These are phyloP conservation scores for Potamilus streckersoni DNA, from an alignment of 1,140 invertebrate species.

Conservation along the genomic window DNA sequence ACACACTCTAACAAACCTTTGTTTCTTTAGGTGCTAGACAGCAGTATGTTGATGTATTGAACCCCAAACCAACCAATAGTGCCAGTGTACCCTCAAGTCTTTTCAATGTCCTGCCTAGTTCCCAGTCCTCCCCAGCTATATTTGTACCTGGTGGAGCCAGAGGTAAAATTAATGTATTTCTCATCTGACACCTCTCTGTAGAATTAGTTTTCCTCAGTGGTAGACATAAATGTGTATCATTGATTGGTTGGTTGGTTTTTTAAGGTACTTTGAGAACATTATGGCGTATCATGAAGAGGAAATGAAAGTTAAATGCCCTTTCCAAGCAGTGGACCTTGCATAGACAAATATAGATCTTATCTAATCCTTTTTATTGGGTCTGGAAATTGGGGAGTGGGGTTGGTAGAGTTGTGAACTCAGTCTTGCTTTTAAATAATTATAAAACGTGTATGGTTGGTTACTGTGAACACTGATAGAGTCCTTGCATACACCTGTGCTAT, in stretches of 20 bases:
- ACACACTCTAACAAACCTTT: background rate
- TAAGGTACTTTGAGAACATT: too few species aligned
- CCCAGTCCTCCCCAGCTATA: constrained; percentile 25
- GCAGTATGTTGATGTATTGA: constrained; percentile 89
- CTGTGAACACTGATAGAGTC: too few species aligned
- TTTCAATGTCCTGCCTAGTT: constrained; percentile 47
- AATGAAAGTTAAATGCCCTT: background rate
- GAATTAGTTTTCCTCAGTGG: background rate
- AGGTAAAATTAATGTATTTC: constrained; percentile 6
- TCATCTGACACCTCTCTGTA: background rate
- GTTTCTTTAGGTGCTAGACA: constrained; percentile 76
- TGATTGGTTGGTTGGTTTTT: background rate
- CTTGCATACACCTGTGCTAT: too few species aligned
- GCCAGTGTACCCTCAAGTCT: constrained; percentile 44
- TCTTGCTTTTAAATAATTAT: too few species aligned
- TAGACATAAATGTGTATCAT: background rate
- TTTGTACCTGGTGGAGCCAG: constrained; percentile 13
- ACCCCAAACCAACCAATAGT: constrained; percentile 70
- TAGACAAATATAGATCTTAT: too few species aligned
- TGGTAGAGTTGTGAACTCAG: too few species aligned
- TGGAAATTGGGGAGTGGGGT: too few species aligned
- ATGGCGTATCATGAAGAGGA: background rate
- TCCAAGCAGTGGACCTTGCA: too few species aligned
- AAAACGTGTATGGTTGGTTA: too few species aligned
- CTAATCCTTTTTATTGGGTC: too few species aligned